Conservation (phyloP, 2,797 vertebrate species). For the Lerista edwardsae region DNA sequence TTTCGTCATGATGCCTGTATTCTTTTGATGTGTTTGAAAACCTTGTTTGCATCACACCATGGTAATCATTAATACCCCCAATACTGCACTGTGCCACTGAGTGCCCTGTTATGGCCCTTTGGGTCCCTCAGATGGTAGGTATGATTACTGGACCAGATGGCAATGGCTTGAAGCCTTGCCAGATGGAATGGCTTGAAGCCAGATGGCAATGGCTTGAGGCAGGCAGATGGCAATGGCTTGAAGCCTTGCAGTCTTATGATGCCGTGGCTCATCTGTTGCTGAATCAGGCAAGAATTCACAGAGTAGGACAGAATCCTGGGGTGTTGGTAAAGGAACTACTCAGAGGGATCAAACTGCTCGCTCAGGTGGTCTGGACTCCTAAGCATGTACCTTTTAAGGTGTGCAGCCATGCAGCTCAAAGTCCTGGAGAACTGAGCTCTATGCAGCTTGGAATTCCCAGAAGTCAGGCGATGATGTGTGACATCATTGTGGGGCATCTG, state of each 20-base stretch:
- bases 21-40: not conserved
- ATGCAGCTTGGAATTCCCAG: not conserved
- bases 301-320: not conserved
- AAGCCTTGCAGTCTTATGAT: not conserved
- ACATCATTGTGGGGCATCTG: too few species aligned
- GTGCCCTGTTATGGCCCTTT: not conserved
- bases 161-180: not conserved
- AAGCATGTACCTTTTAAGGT: too few species aligned
- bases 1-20: not conserved
- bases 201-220: not conserved
- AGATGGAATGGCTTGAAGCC: not conserved
- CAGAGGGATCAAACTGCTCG: not conserved
- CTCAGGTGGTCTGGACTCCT: not conserved
- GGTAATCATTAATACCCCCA: not conserved
- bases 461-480: too few species aligned
- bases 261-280: not conserved
- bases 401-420: too few species aligned
- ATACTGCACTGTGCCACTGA: not conserved
- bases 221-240: not conserved
- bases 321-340: not conserved
- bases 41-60: not conserved
- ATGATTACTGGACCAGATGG: too few species aligned
- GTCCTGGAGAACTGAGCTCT: too few species aligned
- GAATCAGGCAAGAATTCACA: not conserved
- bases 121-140: too few species aligned